Evolutionary conservation across 2,888 invertebrate genomes (phyloP).

Genomic region (Druceiella hillmani): DNA sequence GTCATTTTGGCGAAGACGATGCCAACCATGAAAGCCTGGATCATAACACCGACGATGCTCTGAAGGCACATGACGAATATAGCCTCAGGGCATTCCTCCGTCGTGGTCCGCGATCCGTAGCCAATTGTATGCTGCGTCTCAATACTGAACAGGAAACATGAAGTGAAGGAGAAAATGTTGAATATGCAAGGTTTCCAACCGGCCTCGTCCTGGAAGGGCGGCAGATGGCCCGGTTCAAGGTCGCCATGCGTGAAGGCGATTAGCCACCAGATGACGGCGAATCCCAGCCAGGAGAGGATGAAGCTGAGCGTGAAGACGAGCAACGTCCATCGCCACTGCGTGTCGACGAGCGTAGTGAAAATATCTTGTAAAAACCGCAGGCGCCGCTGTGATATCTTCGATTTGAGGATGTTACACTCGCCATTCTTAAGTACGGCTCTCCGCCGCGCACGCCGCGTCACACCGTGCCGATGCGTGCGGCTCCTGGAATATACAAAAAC

Average conservation of each 20-base stretch:
- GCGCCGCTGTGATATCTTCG: conserved; percentile 74
- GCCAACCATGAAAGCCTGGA: conserved; percentile 74
- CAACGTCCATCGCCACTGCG: conserved; percentile 90
- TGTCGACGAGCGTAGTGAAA: conserved; percentile 86
- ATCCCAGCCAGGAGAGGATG: conserved; percentile 79
- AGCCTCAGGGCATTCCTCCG: conserved; percentile 85
- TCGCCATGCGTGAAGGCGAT: conserved; percentile 85
- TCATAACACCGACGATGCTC: conserved; percentile 81
- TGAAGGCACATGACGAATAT: conserved; percentile 87
- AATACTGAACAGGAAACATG: conserved; percentile 86
- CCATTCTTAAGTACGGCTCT: conserved; percentile 93
- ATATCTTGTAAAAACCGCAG: conserved; percentile 74
- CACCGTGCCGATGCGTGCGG: conserved; percentile 62
- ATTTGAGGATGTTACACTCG: conserved; percentile 92
- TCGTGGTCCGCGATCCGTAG: conserved; percentile 79
- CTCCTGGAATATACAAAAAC: conserved; percentile 51
- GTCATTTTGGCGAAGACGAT: conserved; percentile 90
- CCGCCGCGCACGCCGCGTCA: conserved; percentile 64
- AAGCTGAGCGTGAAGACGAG: conserved; percentile 82
- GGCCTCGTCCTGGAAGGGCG: conserved; percentile 42
- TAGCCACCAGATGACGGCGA: conserved; percentile 83
- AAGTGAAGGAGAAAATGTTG: conserved; percentile 76
- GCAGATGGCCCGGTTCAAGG: conserved; percentile 57
- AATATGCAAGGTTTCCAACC: conserved; percentile 77
- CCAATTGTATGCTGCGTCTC: conserved; percentile 92